Evolutionary conservation across 2,888 invertebrate genomes (phyloP).

Genomic region (Byasa hedistus): DNA sequence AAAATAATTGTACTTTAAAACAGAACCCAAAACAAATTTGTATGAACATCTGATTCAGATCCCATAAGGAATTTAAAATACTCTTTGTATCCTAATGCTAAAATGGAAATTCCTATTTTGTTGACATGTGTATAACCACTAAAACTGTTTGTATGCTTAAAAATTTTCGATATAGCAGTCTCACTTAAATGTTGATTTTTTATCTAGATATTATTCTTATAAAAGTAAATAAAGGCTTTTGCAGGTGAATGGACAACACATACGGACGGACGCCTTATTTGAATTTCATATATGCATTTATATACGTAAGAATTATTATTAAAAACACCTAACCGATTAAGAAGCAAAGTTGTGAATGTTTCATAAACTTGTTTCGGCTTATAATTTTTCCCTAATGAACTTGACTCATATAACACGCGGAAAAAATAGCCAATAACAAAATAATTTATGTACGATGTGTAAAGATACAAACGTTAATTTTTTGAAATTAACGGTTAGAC

Average conservation of each 20-base stretch:
- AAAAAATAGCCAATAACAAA: not conserved
- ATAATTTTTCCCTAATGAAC: constrained; percentile 24
- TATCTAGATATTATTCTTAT: not conserved
- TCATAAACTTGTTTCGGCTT: constrained; percentile 20
- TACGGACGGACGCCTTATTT: not conserved
- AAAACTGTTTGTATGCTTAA: too few species aligned
- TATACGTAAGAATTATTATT: not conserved
- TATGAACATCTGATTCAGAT: constrained; percentile 37
- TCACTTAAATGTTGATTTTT: not conserved
- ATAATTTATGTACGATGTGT: not conserved
- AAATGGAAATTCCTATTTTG: too few species aligned
- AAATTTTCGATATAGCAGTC: too few species aligned
- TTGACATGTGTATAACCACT: too few species aligned
- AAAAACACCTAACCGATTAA: constrained; percentile 8
- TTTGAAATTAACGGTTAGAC: not conserved
- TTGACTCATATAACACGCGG: not conserved
- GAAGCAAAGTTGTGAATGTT: constrained; percentile 12
- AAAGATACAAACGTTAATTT: too few species aligned
- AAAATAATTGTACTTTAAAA: constrained; percentile 44
- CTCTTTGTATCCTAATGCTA: not conserved
- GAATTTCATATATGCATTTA: constrained; percentile 6
- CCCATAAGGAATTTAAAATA: not conserved
- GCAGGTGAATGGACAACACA: not conserved
- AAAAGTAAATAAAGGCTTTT: not conserved
- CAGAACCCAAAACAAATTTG: constrained; percentile 41